A percentile compares a stretch with the other conserved stretches of the same genome.
Conservation (phyloP, 2,797 vertebrate species). For the Okamejei kenojei region DNA sequence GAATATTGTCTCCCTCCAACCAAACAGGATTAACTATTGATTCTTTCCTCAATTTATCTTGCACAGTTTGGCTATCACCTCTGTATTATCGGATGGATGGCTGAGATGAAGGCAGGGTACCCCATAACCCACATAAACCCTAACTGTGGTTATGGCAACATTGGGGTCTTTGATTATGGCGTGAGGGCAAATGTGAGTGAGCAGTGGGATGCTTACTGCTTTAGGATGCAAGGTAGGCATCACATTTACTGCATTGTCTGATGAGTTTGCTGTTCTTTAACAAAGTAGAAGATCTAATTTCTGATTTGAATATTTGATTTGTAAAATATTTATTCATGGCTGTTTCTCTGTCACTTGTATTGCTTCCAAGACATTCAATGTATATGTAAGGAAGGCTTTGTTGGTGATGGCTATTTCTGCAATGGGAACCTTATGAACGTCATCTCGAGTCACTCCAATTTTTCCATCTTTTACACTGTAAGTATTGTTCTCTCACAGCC, state of each 20-base stretch:
- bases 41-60: constrained; percentile 23
- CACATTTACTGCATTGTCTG: not conserved
- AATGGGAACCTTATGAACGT: constrained; percentile 75
- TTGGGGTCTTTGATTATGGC: constrained; percentile 77
- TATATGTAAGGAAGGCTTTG: constrained; percentile 64
- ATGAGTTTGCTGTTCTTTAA: not conserved
- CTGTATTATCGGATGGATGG: constrained; percentile 83
- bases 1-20: not conserved
- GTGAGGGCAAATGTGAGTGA: constrained; percentile 61
- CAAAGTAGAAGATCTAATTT: not conserved
- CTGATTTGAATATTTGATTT: not conserved
- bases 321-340: not conserved
- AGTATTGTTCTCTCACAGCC: constrained; percentile 42
- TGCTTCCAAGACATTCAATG: constrained; percentile 70
- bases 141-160: constrained; percentile 69
- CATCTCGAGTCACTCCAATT: constrained; percentile 64
- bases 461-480: constrained; percentile 83
- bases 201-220: constrained; percentile 85
- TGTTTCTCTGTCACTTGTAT: constrained; percentile 3
- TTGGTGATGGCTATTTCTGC: constrained; percentile 76
- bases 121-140: constrained; percentile 69
- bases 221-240: constrained; percentile 67
- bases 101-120: constrained; percentile 72
- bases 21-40: not conserved
- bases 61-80: constrained; percentile 81